These are phyloP conservation scores for Drosophila atroscutellata DNA, from an alignment of 2,888 invertebrate species.

Conservation along the genomic window DNA sequence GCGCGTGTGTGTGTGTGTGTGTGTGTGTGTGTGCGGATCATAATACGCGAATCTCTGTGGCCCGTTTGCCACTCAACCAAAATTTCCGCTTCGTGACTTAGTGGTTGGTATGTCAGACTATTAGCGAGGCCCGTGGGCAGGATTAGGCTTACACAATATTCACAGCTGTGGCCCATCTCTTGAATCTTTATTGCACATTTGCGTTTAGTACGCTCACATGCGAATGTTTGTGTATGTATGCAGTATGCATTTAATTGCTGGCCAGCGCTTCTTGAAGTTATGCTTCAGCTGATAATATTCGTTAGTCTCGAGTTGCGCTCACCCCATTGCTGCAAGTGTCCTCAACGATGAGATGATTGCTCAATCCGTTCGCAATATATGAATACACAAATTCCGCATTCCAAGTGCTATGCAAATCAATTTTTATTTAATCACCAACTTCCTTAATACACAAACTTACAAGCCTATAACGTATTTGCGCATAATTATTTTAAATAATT, in stretches of 20 bases:
- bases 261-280: slow-evolving; percentile 15
- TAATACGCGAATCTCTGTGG: slow-evolving; percentile 35
- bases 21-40: slow-evolving; percentile 9
- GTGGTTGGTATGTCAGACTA: slow-evolving; percentile 15
- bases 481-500: too few relatives aligned
- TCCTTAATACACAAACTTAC: background rate
- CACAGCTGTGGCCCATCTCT: slow-evolving; percentile 41
- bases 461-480: background rate
- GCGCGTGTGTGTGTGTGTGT: background rate
- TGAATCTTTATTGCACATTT: slow-evolving; percentile 24
- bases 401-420: slow-evolving; percentile 14
- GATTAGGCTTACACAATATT: slow-evolving; percentile 60
- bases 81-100: slow-evolving; percentile 66
- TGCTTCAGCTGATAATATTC: slow-evolving; percentile 18
- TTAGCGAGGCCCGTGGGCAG: slow-evolving; percentile 43
- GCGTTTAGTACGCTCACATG: slow-evolving; percentile 1
- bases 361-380: slow-evolving; percentile 27
- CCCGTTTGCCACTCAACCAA: slow-evolving; percentile 41
- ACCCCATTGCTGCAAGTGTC: slow-evolving; percentile 14
- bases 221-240: background rate
- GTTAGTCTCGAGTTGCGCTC: slow-evolving; percentile 9
- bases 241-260: slow-evolving; percentile 22
- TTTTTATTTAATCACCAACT: background rate
- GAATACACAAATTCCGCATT: slow-evolving; percentile 52
- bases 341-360: slow-evolving; percentile 10